Conservation (phyloP, 2,888 invertebrate species). For the Eupithecia inturbata region DNA sequence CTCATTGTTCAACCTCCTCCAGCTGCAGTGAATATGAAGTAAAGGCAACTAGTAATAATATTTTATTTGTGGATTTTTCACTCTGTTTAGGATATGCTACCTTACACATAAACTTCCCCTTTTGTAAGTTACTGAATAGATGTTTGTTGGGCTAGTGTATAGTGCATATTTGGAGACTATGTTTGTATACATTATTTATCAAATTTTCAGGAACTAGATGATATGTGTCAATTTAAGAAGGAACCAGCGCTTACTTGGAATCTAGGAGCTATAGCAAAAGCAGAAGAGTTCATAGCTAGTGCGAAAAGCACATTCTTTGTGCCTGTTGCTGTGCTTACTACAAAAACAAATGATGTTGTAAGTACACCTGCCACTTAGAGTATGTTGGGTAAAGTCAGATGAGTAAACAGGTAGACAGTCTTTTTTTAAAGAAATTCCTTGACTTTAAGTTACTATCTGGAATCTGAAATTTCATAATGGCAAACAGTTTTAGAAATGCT, state of each 20-base stretch:
- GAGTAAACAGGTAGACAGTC: too few species aligned
- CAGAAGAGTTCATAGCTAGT: conserved; percentile 50
- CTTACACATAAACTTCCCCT: not conserved
- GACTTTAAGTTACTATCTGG: too few species aligned
- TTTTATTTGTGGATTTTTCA: not conserved
- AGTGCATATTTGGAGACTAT: too few species aligned
- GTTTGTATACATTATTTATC: not conserved
- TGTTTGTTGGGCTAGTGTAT: too few species aligned
- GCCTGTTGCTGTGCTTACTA: conserved; percentile 59
- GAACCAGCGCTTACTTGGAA: conserved; percentile 52
- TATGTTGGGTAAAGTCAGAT: too few species aligned
- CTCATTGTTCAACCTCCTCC: not conserved
- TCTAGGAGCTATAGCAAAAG: conserved; percentile 52
- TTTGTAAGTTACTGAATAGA: not conserved
- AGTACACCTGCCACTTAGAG: conserved; percentile 33
- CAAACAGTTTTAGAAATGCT: too few species aligned
- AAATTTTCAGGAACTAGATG: conserved; percentile 50
- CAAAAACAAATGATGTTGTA: conserved; percentile 63
- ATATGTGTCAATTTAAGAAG: conserved; percentile 55
- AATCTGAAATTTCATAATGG: too few species aligned
- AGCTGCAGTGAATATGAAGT: not conserved
- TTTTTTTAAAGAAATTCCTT: too few species aligned
- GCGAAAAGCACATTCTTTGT: conserved; percentile 52
- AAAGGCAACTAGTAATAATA: not conserved
- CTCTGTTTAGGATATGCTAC: not conserved